Evolutionary conservation across 2,113 vertebrate species (phyloP), one percentile per base, ranked within the genome.

Genomic region (Siniperca chuatsi): DNA sequence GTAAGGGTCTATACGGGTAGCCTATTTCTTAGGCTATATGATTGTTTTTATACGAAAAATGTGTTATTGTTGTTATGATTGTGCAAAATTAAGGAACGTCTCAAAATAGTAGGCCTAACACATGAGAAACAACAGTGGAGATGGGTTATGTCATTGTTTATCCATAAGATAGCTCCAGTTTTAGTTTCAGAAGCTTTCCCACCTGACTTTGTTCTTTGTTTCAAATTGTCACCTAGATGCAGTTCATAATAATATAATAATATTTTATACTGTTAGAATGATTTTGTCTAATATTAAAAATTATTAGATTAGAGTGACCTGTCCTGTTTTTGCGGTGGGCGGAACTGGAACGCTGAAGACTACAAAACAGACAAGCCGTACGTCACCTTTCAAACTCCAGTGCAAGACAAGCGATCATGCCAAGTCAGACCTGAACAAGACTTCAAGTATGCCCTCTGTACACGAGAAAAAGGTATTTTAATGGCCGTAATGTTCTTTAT

Each of bases 321-420:
- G 35, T 44, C 1, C 4, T 52, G 20, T 48, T 46, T 9, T 74
- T 54, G 18, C 50, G 15, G 74, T 78, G 83, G 90, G 91, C 89
- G 93, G 93, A 70, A 55, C 90, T 79, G 71, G 9, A 7, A 35
- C 13, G 64, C n/a, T 84, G 80, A 85, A 80, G 81, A 60, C 61
- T 64, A 80, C 67, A 87, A 87, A 91, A 90, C 84, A 91, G 62
- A 68, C 71, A 40, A 23, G 20, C 25, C 13, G 57, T 81, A 64
- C 83, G 81, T 79, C 83, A 89, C 77, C 87, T 87, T 85, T 89
- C 81, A 86, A 90, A 91, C 89, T 86, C 81, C 84, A 71, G 78
- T 54, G 48, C 69, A 23, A 66, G 82, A 87, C 75, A 44, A 87
- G 54, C 75, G 75, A 82, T 86, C 78, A 81, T 85, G 79, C 75